Evolutionary conservation across 1,140 invertebrate species (phyloP).

Genomic region (Cyclargus thomasi): DNA sequence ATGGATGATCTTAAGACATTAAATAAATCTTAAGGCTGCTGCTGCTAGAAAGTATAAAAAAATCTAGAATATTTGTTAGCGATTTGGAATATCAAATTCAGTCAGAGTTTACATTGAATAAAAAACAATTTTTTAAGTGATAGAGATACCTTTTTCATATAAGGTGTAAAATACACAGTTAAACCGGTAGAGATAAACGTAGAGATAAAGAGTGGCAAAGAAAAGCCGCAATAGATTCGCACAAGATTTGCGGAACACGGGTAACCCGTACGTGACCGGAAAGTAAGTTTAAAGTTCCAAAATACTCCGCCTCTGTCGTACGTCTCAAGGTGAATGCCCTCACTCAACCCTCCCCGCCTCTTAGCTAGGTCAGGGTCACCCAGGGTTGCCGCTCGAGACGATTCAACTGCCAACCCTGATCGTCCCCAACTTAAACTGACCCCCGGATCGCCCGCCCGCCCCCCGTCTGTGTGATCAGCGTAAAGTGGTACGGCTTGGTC

Average conservation of each 20-base stretch:
- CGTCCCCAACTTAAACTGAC: constrained; percentile 45
- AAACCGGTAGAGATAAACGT: too few species aligned
- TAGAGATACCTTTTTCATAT: too few species aligned
- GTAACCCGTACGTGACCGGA: constrained; percentile 3
- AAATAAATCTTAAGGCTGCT: too few species aligned
- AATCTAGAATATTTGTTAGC: too few species aligned
- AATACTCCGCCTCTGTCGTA: constrained; percentile 39
- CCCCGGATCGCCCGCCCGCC: constrained; percentile 21
- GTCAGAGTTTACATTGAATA: too few species aligned
- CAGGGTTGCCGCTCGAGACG: constrained; percentile 21
- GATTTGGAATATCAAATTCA: too few species aligned
- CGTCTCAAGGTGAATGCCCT: constrained; percentile 66
- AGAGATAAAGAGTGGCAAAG: too few species aligned
- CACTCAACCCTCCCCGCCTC: constrained; percentile 56
- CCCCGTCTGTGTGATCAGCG: constrained; percentile 20
- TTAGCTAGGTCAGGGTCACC: constrained; percentile 62
- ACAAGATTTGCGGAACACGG: neutral
- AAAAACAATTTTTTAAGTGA: too few species aligned
- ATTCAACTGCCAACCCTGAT: constrained; percentile 21
- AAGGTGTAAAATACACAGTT: too few species aligned
- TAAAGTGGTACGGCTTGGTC: constrained; percentile 39
- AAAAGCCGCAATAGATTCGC: neutral
- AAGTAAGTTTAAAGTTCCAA: constrained; percentile 25
- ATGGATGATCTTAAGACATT: too few species aligned
- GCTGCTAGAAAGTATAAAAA: too few species aligned